These are phyloP conservation scores for Isoperla grammatica DNA, from an alignment of 2,888 invertebrate species.

Conservation along the genomic window DNA sequence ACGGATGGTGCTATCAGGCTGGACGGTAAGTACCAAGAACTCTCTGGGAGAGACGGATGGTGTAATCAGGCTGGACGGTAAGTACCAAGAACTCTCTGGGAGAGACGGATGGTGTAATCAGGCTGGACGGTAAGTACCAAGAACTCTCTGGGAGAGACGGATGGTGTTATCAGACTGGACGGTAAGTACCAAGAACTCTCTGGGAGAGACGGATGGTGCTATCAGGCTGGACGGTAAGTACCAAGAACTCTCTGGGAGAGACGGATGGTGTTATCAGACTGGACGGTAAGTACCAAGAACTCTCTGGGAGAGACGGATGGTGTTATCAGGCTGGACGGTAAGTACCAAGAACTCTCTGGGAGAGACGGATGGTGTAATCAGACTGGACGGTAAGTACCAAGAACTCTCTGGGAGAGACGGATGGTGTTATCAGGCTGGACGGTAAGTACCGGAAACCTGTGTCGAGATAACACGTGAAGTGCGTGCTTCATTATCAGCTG, in stretches of 20 bases:
- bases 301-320: conserved; percentile 87
- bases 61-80: conserved; percentile 84
- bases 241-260: conserved; percentile 85
- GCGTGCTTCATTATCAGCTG: too few relatives aligned
- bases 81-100: conserved; percentile 88
- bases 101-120: conserved; percentile 84
- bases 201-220: conserved; percentile 84
- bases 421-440: conserved; percentile 83
- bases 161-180: conserved; percentile 83
- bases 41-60: conserved; percentile 87
- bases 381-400: conserved; percentile 90
- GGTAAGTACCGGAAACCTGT: conserved; percentile 47
- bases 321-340: conserved; percentile 84
- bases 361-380: conserved; percentile 84
- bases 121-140: conserved; percentile 90
- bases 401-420: conserved; percentile 85
- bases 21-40: conserved; percentile 91
- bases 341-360: conserved; percentile 88
- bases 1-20: conserved; percentile 86
- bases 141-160: conserved; percentile 85
- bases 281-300: conserved; percentile 91
- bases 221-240: conserved; percentile 89
- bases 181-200: conserved; percentile 91
- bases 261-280: conserved; percentile 86
- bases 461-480: too few relatives aligned